These are phyloP conservation scores for Myotis daubentonii DNA, from an alignment of 2,797 vertebrate genomes.

Conservation along the genomic window DNA sequence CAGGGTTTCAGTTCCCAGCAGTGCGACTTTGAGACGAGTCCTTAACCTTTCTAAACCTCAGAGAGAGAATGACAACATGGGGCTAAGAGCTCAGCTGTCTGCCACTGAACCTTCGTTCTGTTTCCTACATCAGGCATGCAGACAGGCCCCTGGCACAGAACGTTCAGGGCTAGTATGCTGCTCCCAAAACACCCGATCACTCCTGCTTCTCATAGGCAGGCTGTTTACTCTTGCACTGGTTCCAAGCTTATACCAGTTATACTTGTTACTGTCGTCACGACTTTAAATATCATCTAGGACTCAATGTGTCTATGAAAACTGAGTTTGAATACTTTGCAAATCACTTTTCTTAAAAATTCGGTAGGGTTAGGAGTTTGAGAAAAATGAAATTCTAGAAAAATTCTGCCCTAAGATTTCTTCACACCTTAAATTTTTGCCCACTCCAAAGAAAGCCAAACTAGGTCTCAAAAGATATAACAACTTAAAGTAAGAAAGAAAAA, in stretches of 20 bases:
- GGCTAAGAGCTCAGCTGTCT: neutral
- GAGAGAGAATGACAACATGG: neutral
- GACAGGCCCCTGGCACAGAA: neutral
- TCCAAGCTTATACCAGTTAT: neutral
- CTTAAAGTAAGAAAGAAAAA: neutral
- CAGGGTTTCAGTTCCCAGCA: neutral
- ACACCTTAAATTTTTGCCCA: neutral
- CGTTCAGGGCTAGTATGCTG: neutral
- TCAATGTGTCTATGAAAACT: neutral
- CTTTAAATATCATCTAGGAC: neutral
- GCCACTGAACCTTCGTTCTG: neutral
- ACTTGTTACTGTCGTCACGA: neutral
- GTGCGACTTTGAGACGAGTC: neutral
- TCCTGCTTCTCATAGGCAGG: neutral
- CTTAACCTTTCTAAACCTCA: neutral
- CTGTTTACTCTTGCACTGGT: neutral
- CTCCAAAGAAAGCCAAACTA: slow-evolving; percentile 31
- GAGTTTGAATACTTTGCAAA: slow-evolving; percentile 11
- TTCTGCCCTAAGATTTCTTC: neutral
- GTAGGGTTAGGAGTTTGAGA: neutral
- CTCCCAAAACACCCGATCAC: neutral
- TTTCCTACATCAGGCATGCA: neutral
- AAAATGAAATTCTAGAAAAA: slow-evolving; percentile 18
- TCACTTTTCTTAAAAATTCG: neutral
- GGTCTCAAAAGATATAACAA: neutral